Base-by-base conservation (phyloP, 2,888 invertebrate species). In the Cartodere bifasciata region DNA sequence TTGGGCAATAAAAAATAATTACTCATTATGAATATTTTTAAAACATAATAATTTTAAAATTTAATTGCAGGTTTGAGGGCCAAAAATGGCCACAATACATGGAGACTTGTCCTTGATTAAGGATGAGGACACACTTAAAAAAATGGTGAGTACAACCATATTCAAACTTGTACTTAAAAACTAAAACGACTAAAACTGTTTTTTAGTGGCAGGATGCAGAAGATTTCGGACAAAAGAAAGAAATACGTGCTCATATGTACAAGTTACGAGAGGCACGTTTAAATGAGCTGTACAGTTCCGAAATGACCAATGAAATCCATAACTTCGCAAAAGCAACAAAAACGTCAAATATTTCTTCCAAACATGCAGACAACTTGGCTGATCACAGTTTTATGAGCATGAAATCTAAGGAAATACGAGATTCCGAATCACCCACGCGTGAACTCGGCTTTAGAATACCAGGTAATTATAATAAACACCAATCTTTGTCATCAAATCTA, bases 131-230 rank as follows among this genome's bases (percentile, higher is more conserved):
- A 58, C 77, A 49, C 67, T 84, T 44, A 70, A 80, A 31, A 74
- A 74, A 57, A 80, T 84, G 82, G 83, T 82, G 58, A 65, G 62
- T 51, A 16, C 28, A 31, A 31, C 4, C 13, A 7, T 16, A 4
- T 12, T 17, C 6, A 10, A 15, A 23, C n/a, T 23, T n/a, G n/a
- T n/a, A n/a, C n/a, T 31, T 28, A 13, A 17, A 29, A 36, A 23
- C 30, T 11, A 16, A 6, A n/a, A n/a, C n/a, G n/a, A n/a, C n/a
- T n/a, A n/a, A n/a, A n/a, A n/a, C 9, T 12, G 15, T 12, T n/a
- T 31, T 65, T n/a, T 64, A 83, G 82, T 85, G 84, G 83, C 78
- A 82, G 62, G 78, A 81, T 56, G 80, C 86, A 26, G 83, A 85
- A 52, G 86, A 88, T 61, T 83, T 81, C 58, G 79, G 80, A 31